These are phyloP conservation scores for Fabriciana adippe DNA, from an alignment of 2,888 invertebrate genomes.

Conservation along the genomic window DNA sequence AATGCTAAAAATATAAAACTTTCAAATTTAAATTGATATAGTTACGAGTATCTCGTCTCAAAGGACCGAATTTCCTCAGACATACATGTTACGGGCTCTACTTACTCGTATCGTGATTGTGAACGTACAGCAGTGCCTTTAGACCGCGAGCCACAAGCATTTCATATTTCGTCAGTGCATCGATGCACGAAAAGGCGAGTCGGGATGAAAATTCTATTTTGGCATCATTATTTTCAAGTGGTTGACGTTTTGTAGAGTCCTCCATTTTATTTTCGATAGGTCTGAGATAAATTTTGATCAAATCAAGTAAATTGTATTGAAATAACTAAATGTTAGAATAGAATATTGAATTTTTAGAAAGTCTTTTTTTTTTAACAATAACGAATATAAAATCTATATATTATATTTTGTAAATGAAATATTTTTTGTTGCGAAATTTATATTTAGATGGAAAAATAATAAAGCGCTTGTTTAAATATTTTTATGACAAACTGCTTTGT, in stretches of 20 bases:
- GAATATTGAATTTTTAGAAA: background rate
- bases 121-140: conserved; percentile 12
- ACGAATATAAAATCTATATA: no score
- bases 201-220: conserved; percentile 60
- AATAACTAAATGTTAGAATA: conserved; percentile 5
- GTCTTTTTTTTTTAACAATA: no score
- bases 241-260: conserved; percentile 37
- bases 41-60: conserved; percentile 14
- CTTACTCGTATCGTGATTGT: conserved; percentile 9
- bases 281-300: conserved; percentile 14
- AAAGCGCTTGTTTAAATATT: no score
- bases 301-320: conserved; percentile 12
- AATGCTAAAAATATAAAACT: conserved; percentile 12
- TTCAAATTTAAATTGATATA: background rate
- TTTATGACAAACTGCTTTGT: no score
- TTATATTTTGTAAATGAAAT: no score
- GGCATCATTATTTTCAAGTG: conserved; percentile 71
- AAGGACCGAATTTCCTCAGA: conserved; percentile 19
- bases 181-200: conserved; percentile 41
- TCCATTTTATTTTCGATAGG: conserved; percentile 22
- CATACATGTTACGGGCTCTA: background rate
- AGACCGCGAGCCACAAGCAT: conserved; percentile 37
- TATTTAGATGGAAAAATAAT: no score
- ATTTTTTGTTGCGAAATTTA: no score
- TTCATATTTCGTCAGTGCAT: conserved; percentile 39